Evolutionary conservation across 2,113 vertebrate genomes (phyloP).

Genomic region (Pipra filicauda): DNA sequence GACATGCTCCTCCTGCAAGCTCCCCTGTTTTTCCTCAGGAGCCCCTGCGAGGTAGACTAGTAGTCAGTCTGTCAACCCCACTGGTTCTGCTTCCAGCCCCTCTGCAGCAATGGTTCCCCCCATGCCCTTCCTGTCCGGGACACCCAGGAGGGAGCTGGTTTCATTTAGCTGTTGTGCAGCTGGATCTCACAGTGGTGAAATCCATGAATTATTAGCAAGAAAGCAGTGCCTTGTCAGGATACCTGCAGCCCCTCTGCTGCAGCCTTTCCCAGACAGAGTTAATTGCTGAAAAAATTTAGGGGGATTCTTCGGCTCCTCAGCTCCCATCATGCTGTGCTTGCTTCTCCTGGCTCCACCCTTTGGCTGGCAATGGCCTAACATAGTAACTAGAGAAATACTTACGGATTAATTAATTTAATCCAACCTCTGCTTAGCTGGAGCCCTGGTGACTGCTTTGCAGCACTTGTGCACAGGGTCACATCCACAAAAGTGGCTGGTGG

Average conservation of each 20-base stretch:
- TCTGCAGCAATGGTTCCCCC: fast-evolving
- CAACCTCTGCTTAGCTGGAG: background rate
- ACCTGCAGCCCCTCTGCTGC: fast-evolving
- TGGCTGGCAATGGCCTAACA: fast-evolving
- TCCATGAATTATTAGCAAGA: background rate
- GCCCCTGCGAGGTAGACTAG: fast-evolving
- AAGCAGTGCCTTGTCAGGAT: background rate
- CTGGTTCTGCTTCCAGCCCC: background rate
- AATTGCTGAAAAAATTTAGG: background rate
- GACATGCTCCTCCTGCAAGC: background rate
- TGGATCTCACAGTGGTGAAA: background rate
- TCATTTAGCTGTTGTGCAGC: background rate
- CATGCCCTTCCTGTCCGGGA: fast-evolving
- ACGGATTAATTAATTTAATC: background rate
- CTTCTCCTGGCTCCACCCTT: background rate
- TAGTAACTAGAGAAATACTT: background rate
- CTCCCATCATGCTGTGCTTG: background rate
- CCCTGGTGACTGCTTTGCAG: background rate
- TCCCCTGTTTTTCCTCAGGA: background rate
- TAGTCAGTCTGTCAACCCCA: background rate
- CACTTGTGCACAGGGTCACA: background rate
- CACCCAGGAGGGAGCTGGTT: background rate
- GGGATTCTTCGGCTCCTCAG: background rate
- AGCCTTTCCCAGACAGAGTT: background rate
- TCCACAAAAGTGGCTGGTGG: background rate